Conservation (phyloP, 2,888 invertebrate species). For the Drosophila paramelanica region DNA sequence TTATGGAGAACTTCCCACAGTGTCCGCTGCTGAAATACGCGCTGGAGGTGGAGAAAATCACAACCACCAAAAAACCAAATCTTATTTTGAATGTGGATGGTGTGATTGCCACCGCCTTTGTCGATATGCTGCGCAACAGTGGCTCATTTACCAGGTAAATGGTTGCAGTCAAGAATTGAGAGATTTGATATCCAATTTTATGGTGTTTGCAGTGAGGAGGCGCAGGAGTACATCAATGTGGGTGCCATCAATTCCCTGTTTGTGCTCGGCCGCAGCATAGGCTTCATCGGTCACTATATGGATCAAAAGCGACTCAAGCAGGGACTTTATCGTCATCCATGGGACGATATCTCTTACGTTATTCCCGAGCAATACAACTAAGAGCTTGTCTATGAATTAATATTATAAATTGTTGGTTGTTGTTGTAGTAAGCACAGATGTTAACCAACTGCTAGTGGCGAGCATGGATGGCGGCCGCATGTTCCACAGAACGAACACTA, state of each 20-base stretch:
- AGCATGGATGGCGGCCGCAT: constrained; percentile 59
- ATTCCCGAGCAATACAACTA: constrained; percentile 85
- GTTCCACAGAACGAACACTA: constrained; percentile 49
- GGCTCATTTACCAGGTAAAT: constrained; percentile 95
- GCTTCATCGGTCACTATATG: constrained; percentile 99
- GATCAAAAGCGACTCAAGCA: constrained; percentile 99
- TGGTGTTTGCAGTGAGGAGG: constrained; percentile 91
- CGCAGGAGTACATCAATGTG: constrained; percentile 98
- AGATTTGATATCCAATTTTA: neutral
- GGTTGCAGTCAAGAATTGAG: no score
- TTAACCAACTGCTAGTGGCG: constrained; percentile 70
- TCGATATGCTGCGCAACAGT: constrained; percentile 97
- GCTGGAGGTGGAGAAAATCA: constrained; percentile 98
- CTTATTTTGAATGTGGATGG: constrained; percentile 99
- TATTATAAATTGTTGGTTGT: constrained; percentile 69
- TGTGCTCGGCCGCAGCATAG: constrained; percentile 98
- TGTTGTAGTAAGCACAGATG: constrained; percentile 79
- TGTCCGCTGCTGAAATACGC: constrained; percentile 98
- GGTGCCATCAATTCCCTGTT: constrained; percentile 99
- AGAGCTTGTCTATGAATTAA: constrained; percentile 54
- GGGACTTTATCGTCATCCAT: constrained; percentile 99
- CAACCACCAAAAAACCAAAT: constrained; percentile 99
- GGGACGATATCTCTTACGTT: constrained; percentile 95
- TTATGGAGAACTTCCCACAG: constrained; percentile 95
- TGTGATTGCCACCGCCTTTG: constrained; percentile 98